Evolutionary conservation across 1,140 invertebrate species (phyloP).

Genomic region (Rhagoletis zephyria): DNA sequence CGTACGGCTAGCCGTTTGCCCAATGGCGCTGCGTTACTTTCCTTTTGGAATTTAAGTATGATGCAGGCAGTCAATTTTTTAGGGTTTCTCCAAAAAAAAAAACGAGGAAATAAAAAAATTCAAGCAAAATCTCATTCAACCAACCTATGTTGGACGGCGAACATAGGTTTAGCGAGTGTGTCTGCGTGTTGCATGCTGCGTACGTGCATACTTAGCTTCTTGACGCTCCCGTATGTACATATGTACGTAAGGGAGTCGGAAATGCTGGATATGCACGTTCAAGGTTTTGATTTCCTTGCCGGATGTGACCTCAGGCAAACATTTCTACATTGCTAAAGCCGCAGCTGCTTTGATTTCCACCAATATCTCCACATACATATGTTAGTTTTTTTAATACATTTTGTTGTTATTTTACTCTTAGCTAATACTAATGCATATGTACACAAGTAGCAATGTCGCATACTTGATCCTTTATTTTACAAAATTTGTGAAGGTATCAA

Average conservation of each 20-base stretch:
- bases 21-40: not conserved
- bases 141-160: not conserved
- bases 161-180: not conserved
- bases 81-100: not conserved
- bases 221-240: too few relatives aligned
- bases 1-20: not conserved
- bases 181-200: not conserved
- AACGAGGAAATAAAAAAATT: not conserved
- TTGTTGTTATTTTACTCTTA: not conserved
- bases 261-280: not conserved
- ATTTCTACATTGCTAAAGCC: not conserved
- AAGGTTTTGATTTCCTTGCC: not conserved
- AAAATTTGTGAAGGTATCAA: not conserved
- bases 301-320: not conserved
- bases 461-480: not conserved
- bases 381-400: not conserved
- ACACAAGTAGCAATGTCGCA: not conserved
- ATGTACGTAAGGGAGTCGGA: not conserved
- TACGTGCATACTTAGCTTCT: not conserved
- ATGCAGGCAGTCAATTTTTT: not conserved
- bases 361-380: not conserved
- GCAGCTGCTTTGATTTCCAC: not conserved
- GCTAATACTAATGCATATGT: not conserved
- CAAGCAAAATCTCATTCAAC: not conserved
- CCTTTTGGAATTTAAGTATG: too few relatives aligned